A percentile compares a stretch with the other conserved stretches of the same genome.
These are phyloP conservation scores for Pemphigus obesinymphae DNA, from an alignment of 1,140 invertebrate genomes.

Conservation along the genomic window DNA sequence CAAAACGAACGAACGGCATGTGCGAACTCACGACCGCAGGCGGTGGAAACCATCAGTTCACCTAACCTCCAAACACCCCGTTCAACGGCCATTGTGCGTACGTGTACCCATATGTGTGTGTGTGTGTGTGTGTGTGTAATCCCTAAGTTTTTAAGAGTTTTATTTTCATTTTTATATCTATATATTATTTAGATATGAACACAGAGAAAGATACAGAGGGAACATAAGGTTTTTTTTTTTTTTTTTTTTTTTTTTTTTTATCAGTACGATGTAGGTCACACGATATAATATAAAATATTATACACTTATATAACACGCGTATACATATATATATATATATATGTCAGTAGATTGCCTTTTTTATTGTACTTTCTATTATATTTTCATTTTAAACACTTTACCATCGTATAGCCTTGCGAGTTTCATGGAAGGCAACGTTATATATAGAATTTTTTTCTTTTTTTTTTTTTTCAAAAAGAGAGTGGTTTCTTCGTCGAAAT, in stretches of 20 bases:
- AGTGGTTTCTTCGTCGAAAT: not conserved
- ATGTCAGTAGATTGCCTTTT: not conserved
- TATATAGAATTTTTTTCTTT: not conserved
- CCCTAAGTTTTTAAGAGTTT: conserved; percentile 5
- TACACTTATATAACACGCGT: not conserved
- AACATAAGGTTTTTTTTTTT: not conserved
- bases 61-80: not conserved
- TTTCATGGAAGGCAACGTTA: not conserved
- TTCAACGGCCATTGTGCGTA: not conserved
- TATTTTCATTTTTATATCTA: not conserved
- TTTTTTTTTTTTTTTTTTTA: too few species aligned
- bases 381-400: not conserved
- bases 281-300: conserved; percentile 7
- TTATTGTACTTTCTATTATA: conserved; percentile 12
- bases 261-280: not conserved
- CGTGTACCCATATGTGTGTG: not conserved
- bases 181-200: not conserved
- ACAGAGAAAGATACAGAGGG: not conserved
- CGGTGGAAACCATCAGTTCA: not conserved
- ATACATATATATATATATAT: not conserved
- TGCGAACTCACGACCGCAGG: not conserved
- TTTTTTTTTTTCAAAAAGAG: not conserved
- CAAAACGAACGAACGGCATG: not conserved
- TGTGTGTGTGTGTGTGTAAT: not conserved
- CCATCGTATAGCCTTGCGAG: too few species aligned